A percentile compares a stretch with the other conserved stretches of the same genome.
These are phyloP conservation scores for Thaumatotibia leucotreta DNA, from an alignment of 1,140 invertebrate species.

Conservation along the genomic window DNA sequence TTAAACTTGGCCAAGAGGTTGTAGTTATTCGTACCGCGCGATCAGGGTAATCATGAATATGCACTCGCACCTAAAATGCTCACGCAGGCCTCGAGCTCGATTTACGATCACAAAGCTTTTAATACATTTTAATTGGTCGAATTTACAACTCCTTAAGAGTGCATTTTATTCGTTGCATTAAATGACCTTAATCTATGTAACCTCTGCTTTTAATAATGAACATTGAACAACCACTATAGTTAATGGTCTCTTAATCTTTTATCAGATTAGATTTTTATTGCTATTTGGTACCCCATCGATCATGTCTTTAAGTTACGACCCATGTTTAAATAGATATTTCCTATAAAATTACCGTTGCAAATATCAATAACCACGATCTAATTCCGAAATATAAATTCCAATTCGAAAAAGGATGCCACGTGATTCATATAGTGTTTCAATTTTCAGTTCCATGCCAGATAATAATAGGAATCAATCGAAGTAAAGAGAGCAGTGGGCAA, in stretches of 20 bases:
- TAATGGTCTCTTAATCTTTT: background rate
- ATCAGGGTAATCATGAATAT: constrained; percentile 30
- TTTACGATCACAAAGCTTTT: background rate
- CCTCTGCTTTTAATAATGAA: too few relatives aligned
- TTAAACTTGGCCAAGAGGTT: constrained; percentile 38
- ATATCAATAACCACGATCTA: background rate
- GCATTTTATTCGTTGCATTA: background rate
- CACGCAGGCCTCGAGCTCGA: background rate
- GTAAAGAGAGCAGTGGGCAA: constrained; percentile 53
- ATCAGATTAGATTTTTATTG: background rate
- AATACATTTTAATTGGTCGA: constrained; percentile 12
- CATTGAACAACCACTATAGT: background rate
- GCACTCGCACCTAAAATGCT: background rate
- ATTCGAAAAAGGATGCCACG: background rate
- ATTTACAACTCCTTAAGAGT: constrained; percentile 3
- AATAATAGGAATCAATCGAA: constrained; percentile 66
- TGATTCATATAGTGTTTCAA: constrained; percentile 41
- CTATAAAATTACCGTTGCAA: background rate
- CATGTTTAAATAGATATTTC: background rate
- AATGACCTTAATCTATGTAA: constrained; percentile 1
- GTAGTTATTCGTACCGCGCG: constrained; percentile 32
- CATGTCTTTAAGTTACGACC: background rate
- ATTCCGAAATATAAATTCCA: background rate
- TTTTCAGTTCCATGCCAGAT: constrained; percentile 39
- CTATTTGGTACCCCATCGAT: background rate